phyloP scores from a whole-genome alignment of 2,113 vertebrate genomes.

The Upupa epops region DNA sequence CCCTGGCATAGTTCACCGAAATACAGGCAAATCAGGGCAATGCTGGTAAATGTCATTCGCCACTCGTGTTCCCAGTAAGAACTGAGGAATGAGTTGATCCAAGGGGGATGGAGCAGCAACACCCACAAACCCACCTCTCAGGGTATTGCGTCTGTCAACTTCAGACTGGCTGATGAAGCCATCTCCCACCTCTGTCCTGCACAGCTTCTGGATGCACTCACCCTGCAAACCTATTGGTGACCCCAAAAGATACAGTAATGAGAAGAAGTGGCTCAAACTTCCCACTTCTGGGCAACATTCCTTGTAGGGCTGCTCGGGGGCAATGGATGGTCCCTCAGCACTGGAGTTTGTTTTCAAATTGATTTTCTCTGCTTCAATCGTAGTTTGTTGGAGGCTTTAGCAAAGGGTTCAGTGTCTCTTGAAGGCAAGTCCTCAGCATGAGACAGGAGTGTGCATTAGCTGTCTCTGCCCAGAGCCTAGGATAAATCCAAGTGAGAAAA shows the following conservation, averaged over 20 bases:
- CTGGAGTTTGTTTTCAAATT: not conserved
- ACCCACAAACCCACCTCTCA: not conserved
- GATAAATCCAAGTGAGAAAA: not conserved
- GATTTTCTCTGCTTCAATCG: not conserved
- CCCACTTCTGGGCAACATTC: not conserved
- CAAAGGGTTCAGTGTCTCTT: not conserved
- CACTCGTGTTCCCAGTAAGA: not conserved
- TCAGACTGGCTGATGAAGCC: rapidly evolving
- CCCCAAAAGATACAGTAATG: not conserved
- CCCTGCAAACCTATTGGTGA: not conserved
- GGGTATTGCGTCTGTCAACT: not conserved
- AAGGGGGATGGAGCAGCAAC: not conserved
- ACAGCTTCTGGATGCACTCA: not conserved
- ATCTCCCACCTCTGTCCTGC: rapidly evolving
- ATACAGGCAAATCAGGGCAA: not conserved
- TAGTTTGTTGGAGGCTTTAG: not conserved
- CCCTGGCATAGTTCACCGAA: not conserved
- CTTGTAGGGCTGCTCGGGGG: not conserved
- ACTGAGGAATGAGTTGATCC: not conserved
- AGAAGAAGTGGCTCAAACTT: not conserved
- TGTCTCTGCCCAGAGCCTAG: too few relatives aligned
- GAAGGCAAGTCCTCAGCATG: not conserved
- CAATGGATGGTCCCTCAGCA: not conserved
- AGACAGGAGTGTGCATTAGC: not conserved
- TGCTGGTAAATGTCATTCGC: not conserved